Percentiles rank a stretch among this genome's conserved stretches.
These are phyloP conservation scores for Metopia argyrocephala DNA, from an alignment of 2,888 invertebrate species.

Conservation along the genomic window DNA sequence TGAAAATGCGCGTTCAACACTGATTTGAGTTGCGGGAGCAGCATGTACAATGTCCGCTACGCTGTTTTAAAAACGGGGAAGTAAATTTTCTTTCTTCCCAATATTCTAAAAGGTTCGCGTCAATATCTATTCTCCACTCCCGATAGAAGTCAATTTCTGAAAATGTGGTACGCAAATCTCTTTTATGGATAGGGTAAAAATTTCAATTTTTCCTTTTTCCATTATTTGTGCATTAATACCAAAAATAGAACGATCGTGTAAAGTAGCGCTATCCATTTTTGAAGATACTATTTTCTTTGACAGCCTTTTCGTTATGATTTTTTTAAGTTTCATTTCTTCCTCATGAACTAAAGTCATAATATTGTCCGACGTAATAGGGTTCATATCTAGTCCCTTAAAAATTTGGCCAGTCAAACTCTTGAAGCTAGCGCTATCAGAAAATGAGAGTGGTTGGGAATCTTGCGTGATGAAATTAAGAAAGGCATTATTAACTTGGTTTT, in stretches of 20 bases:
- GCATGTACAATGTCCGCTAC: conserved; percentile 14
- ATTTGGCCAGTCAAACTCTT: not conserved
- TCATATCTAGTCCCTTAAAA: not conserved
- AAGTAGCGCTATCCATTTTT: conserved; percentile 12
- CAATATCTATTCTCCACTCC: not conserved
- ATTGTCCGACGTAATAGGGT: not conserved
- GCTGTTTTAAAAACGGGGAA: not conserved
- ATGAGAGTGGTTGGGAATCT: not conserved
- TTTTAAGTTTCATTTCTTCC: conserved; percentile 5
- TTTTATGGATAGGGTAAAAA: not conserved
- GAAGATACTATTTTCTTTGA: not conserved
- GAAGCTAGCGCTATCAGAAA: not conserved
- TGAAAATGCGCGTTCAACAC: conserved; percentile 18
- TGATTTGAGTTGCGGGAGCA: conserved; percentile 18
- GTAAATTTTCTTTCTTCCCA: not conserved
- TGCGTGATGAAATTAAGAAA: not conserved
- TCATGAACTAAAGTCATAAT: not conserved
- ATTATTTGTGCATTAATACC: not conserved
- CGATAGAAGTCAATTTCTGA: not conserved
- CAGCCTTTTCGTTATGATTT: not conserved
- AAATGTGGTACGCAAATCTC: not conserved
- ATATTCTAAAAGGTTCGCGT: not conserved
- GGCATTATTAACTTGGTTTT: conserved; percentile 1
- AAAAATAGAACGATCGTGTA: not conserved
- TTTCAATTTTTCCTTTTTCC: not conserved